Base-by-base conservation (phyloP, 2,113 vertebrate genomes). In the Pholis gunnellus region DNA sequence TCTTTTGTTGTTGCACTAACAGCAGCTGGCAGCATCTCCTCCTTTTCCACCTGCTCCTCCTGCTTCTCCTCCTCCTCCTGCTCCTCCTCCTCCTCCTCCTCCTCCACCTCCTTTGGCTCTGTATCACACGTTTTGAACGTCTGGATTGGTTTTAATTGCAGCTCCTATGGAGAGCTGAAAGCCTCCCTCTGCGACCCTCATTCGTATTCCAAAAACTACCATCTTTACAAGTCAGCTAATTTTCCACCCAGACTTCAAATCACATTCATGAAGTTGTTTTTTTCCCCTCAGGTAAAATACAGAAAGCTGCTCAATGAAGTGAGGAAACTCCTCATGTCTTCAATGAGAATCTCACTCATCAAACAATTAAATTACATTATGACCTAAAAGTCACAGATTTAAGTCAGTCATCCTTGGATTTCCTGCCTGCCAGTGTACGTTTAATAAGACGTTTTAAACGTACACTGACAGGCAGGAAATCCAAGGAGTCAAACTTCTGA, bases 161-260 rank as follows among this genome's bases (percentile, higher is more conserved):
- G 27, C 78, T 67, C 31, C 59, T 80, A 46, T 56, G 56, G 74
- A 1, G 0, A 60, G 36, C 81, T 66, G 15, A 78, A 13, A 4
- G 2, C 70, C 46, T 79, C 78, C 76, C 73, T 56, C 50, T 73
- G 75, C 31, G 29, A 29, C 64, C 66, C 71, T 79, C 67, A 57
- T 78, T 81, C 40, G 42, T 27, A 60, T 80, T 87, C 78, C 68
- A 10, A 73, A 72, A 82, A 80, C 70, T 67, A 54, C 80, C 52
- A 56, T 61, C 65, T 87, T 83, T 78, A 71, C 31, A 71, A 67
- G 67, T 76, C 68, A 64, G 46, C 79, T 79, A 4, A 72, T 84
- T 86, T 88, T 64, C n/a, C 68, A 71, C 25, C 44, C 27, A 50
- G 56, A 79, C 60, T 52, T 81, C 64, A 80, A 13, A 87, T 86